Conservation (phyloP, 2,888 invertebrate species). For the Bedellia somnulentella region DNA sequence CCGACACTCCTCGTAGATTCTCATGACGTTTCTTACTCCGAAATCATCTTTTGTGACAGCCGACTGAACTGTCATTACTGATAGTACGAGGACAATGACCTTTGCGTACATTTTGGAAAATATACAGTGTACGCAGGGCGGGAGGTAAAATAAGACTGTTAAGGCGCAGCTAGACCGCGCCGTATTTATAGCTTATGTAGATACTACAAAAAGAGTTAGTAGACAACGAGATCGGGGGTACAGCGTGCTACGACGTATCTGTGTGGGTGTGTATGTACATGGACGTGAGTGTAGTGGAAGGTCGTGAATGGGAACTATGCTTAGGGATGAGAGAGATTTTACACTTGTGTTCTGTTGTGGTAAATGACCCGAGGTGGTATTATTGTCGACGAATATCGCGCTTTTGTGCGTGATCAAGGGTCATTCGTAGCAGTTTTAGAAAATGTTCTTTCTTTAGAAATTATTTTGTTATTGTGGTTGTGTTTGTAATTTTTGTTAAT, state of each 20-base stretch:
- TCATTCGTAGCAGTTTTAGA: too few species aligned
- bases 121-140: constrained; percentile 27
- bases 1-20: constrained; percentile 79
- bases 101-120: constrained; percentile 28
- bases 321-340: constrained; percentile 3
- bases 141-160: constrained; percentile 58
- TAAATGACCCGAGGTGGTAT: neutral
- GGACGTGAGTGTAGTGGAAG: constrained; percentile 15
- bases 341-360: neutral
- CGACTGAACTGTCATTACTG: constrained; percentile 16
- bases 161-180: constrained; percentile 20
- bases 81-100: constrained; percentile 24
- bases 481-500: too few species aligned
- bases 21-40: constrained; percentile 67
- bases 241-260: constrained; percentile 11
- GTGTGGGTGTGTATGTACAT: constrained; percentile 5
- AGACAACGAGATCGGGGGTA: constrained; percentile 26
- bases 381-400: too few species aligned
- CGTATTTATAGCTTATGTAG: constrained; percentile 48
- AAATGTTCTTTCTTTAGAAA: too few species aligned
- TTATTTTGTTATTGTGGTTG: too few species aligned
- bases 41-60: constrained; percentile 37
- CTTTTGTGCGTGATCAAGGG: too few species aligned
- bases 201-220: constrained; percentile 26
- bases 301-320: constrained; percentile 14